Evolutionary conservation across 1,140 invertebrate genomes (phyloP).

Genomic region (Drosophila pseudoobscura): DNA sequence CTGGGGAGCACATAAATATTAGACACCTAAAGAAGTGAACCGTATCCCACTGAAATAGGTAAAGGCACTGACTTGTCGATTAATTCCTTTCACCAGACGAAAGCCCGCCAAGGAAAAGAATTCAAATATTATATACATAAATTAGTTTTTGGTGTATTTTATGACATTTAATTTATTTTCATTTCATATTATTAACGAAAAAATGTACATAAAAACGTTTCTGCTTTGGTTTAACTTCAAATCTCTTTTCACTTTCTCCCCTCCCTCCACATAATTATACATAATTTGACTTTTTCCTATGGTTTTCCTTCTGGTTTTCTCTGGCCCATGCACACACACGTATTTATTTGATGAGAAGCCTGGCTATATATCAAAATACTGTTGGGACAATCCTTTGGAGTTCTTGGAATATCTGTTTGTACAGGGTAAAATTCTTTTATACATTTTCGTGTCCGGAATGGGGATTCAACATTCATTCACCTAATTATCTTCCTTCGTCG

Average conservation of each 20-base stretch:
- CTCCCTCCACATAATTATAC: constrained; percentile 34
- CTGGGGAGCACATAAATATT: no score
- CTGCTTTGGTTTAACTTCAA: constrained; percentile 24
- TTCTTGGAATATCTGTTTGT: constrained; percentile 44
- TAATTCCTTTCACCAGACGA: no score
- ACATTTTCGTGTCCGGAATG: constrained; percentile 34
- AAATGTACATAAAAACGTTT: constrained; percentile 73
- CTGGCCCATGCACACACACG: constrained; percentile 39
- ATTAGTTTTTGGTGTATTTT: constrained; percentile 26
- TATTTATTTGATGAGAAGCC: constrained; percentile 57
- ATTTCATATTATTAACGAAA: constrained; percentile 57
- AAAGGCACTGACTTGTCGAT: no score
- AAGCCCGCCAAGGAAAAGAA: constrained; percentile 2
- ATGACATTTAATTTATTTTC: constrained; percentile 70
- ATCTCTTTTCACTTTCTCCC: constrained; percentile 4
- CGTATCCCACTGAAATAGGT: no score
- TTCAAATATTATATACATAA: constrained; percentile 19
- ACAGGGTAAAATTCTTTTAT: constrained; percentile 69
- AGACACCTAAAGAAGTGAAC: no score
- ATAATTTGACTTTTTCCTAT: constrained; percentile 76
- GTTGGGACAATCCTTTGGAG: constrained; percentile 23
- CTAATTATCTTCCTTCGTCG: constrained; percentile 23
- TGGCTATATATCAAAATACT: constrained; percentile 47
- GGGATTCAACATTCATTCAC: constrained; percentile 24
- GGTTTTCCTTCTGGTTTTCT: constrained; percentile 27